phyloP scores from a whole-genome alignment of 2,113 vertebrate species.

The Cnemophilus loriae region DNA sequence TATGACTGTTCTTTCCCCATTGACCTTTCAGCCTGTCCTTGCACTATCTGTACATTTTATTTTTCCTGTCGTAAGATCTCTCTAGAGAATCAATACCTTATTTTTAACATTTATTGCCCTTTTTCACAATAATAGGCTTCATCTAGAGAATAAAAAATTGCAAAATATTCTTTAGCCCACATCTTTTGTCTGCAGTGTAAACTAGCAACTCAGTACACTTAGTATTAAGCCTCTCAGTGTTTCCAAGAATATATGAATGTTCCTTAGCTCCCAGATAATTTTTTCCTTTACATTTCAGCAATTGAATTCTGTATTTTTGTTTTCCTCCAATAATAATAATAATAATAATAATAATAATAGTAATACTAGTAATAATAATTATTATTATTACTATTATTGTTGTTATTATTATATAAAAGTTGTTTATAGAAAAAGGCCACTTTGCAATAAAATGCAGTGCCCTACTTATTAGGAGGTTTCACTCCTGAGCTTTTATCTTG shows the following conservation, averaged over 20 bases:
- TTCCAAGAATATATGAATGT: not conserved
- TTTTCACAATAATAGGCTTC: not conserved
- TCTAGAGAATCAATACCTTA: not conserved
- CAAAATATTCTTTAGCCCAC: not conserved
- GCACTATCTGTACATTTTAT: not conserved
- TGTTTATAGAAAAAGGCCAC: not conserved
- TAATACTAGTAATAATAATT: too few species aligned
- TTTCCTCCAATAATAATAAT: not conserved
- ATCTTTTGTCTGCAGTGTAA: not conserved
- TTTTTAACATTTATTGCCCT: not conserved
- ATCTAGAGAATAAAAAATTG: not conserved
- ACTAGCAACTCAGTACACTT: not conserved
- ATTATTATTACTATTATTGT: too few species aligned
- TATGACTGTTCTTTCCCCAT: not conserved
- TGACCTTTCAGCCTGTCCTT: not conserved
- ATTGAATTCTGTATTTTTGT: not conserved
- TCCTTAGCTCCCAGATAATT: not conserved
- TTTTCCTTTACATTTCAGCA: not conserved
- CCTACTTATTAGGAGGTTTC: not conserved
- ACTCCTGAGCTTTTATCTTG: not conserved
- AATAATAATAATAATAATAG: too few species aligned
- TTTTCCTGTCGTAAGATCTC: not conserved
- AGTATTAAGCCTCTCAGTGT: not conserved
- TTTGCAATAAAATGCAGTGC: not conserved
- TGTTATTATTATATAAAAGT: not conserved